Conservation (phyloP, 1,140 invertebrate species). For the Zelostemma sp. region DNA sequence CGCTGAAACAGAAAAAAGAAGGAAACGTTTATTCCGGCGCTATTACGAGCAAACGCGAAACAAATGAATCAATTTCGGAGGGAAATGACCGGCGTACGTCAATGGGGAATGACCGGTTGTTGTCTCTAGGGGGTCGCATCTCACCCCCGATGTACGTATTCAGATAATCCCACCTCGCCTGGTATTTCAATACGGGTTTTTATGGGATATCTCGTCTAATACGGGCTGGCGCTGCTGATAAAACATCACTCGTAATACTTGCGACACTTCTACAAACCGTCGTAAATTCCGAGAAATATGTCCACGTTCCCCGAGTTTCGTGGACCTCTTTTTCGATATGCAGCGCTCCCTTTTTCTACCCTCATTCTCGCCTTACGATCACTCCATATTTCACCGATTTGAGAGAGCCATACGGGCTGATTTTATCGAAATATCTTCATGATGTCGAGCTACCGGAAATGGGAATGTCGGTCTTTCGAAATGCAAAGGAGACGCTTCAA, state of each 20-base stretch:
- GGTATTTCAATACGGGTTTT: slow-evolving; percentile 64
- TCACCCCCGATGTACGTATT: slow-evolving; percentile 63
- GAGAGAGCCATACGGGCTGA: neutral
- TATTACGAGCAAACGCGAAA: no score
- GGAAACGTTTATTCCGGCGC: neutral
- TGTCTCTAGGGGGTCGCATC: slow-evolving; percentile 64
- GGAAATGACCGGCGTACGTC: slow-evolving; percentile 37
- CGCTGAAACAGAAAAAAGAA: slow-evolving; percentile 64
- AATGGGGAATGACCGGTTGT: slow-evolving; percentile 51
- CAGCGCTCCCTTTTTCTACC: neutral
- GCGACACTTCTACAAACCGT: slow-evolving; percentile 23
- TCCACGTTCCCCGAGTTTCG: neutral
- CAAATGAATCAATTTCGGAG: neutral
- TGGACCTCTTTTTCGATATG: slow-evolving; percentile 14
- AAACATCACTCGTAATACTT: slow-evolving; percentile 20
- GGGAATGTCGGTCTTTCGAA: no score
- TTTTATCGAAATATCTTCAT: neutral
- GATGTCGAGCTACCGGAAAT: no score
- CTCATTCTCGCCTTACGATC: slow-evolving; percentile 14
- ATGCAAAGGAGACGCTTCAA: no score
- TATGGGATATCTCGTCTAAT: slow-evolving; percentile 31
- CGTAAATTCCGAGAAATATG: slow-evolving; percentile 43
- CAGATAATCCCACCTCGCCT: slow-evolving; percentile 64
- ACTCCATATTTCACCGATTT: neutral
- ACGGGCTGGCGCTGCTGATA: slow-evolving; percentile 20